phyloP scores from a whole-genome alignment of 2,113 vertebrate genomes.

The Serinus canaria region DNA sequence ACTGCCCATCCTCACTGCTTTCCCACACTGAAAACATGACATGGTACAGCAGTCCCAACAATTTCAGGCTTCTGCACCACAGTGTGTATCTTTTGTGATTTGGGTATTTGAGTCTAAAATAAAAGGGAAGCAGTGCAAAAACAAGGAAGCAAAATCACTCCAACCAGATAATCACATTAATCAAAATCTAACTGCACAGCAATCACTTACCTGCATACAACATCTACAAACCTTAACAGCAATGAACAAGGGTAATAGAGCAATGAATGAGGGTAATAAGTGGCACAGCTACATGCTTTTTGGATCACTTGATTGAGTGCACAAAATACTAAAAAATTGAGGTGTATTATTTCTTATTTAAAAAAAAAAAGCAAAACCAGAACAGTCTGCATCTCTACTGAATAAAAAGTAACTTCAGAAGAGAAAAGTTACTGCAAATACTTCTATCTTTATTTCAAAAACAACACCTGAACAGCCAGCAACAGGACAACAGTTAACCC shows the following conservation, averaged over 20 bases:
- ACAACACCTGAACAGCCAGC: not conserved
- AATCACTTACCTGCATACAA: not conserved
- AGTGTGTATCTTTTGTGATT: not conserved
- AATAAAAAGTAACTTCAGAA: not conserved
- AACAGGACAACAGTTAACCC: not conserved
- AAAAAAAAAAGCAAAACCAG: not conserved
- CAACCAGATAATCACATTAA: not conserved
- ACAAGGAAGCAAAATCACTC: not conserved
- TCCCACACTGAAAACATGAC: not conserved
- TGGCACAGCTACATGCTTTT: not conserved
- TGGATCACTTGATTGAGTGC: not conserved
- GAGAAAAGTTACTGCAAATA: not conserved
- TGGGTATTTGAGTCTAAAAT: not conserved
- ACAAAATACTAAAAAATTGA: not conserved
- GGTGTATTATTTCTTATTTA: not conserved
- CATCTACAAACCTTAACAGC: not conserved
- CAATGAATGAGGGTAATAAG: not conserved
- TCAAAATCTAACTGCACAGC: not conserved
- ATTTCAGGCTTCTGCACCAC: not conserved
- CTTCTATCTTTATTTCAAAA: not conserved
- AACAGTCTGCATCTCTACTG: not conserved
- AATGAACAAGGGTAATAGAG: not conserved
- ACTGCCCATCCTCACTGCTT: not conserved
- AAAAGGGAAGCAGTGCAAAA: not conserved
- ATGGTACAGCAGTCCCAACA: not conserved